A percentile compares a stretch with the other conserved stretches of the same genome.
Conservation (phyloP, 1,140 invertebrate species). For the Procambarus virginalis region DNA sequence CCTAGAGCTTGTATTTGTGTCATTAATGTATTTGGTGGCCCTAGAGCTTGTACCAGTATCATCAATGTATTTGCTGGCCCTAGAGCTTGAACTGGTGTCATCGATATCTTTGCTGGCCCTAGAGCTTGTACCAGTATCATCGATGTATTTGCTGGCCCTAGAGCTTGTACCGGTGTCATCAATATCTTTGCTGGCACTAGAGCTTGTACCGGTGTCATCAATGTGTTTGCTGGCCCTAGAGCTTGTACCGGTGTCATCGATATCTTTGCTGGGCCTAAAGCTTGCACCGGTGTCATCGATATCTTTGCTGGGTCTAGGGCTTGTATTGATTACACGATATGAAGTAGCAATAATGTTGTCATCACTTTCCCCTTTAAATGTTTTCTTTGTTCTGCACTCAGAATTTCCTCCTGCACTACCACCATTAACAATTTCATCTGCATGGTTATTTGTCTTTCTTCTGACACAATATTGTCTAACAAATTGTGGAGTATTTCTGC, state of each 20-base stretch:
- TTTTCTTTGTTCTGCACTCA: not conserved
- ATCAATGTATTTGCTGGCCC: too few species aligned
- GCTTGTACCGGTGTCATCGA: not conserved
- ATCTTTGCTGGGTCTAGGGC: not conserved
- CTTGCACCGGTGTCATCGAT: not conserved
- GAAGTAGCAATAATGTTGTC: slow-evolving; percentile 3
- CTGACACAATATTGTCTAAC: slow-evolving; percentile 31
- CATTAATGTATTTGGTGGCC: too few species aligned
- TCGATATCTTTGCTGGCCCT: too few species aligned
- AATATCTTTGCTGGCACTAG: too few species aligned
- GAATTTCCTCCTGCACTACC: not conserved
- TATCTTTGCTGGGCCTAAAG: not conserved
- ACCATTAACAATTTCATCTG: not conserved
- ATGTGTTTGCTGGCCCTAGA: not conserved
- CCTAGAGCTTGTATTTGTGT: too few species aligned
- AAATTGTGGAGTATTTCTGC: slow-evolving; percentile 17
- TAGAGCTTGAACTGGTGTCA: too few species aligned
- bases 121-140: too few species aligned
- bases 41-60: not conserved
- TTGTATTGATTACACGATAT: not conserved
- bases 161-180: too few species aligned
- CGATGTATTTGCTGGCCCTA: too few species aligned
- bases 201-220: too few species aligned
- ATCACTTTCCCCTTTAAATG: not conserved
- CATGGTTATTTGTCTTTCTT: slow-evolving; percentile 14